Evolutionary conservation across 2,888 invertebrate genomes (phyloP).

Genomic region (Piscicola geometra): DNA sequence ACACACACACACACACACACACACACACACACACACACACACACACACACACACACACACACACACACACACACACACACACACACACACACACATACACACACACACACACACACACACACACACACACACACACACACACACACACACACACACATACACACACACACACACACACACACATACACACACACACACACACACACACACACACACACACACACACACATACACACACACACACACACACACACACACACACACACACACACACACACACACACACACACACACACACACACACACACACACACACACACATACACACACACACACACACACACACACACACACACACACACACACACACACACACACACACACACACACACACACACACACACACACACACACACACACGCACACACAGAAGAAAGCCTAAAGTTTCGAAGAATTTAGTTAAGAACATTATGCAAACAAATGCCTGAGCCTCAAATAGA

Average conservation of each 20-base stretch:
- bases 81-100: too few species aligned
- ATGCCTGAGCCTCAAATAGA: too few species aligned
- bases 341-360: constrained; percentile 26
- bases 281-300: constrained; percentile 15
- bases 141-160: constrained; percentile 1
- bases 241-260: constrained; percentile 13
- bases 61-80: too few species aligned
- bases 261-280: constrained; percentile 15
- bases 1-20: too few species aligned
- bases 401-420: constrained; percentile 25
- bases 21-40: too few species aligned
- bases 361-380: constrained; percentile 27
- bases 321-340: constrained; percentile 21
- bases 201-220: constrained; percentile 22
- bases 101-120: too few species aligned
- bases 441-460: too few species aligned
- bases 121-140: too few species aligned
- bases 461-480: too few species aligned
- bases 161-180: constrained; percentile 1
- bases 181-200: constrained; percentile 23
- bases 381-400: constrained; percentile 29
- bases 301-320: constrained; percentile 16
- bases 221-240: constrained; percentile 16
- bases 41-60: too few species aligned
- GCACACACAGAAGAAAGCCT: not conserved